Base-by-base conservation (phyloP, 1,140 invertebrate genomes). In the Drosophila novamexicana region DNA sequence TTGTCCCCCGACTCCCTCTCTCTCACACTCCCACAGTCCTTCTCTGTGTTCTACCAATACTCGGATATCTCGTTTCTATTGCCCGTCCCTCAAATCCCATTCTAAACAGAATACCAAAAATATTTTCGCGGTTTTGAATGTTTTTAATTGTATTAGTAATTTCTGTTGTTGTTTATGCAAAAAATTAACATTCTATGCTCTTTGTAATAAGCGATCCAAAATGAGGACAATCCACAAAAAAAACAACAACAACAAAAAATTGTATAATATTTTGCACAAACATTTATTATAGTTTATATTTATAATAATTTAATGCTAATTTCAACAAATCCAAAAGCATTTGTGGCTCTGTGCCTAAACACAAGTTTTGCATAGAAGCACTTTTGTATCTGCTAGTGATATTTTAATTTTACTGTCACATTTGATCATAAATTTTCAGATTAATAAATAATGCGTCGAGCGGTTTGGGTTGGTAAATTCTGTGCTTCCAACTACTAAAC, bases 261-360 rank as follows among this genome's bases (percentile, higher is more conserved):
- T 75, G 53, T 73, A 70, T 81, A 81, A 88, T 88, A 84, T 84
- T 84, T 88, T 89, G 84, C 49, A 74, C 75, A 88, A 88, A 88
- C 81, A 88, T 84, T 84, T 84, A 84, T 89, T 81, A 84, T 78
- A 59, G 8, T 59, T 47, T 47, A 59, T 59, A 59, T 84, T 89
- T 89, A 90, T 88, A 89, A 88, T 88, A 88, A 81, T 89, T 88
- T 84, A 88, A 88, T 88, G 85, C 84, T 84, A 88, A 88, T 89
- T 88, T 89, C 70, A 72, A 64, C 84, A 89, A 88, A 88, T 89
- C 64, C 77, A 61, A 72, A 76, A 45, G 45, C 64, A 69, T 65
- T 81, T 67, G 64, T 54, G 12, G 64, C n/a, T 18, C 59, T 34
- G 34, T 42, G 52, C 45, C 75, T 73, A 72, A 82, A 70, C 66